These are phyloP conservation scores for Seriola aureovittata DNA, from an alignment of 2,113 vertebrate species.

Conservation along the genomic window DNA sequence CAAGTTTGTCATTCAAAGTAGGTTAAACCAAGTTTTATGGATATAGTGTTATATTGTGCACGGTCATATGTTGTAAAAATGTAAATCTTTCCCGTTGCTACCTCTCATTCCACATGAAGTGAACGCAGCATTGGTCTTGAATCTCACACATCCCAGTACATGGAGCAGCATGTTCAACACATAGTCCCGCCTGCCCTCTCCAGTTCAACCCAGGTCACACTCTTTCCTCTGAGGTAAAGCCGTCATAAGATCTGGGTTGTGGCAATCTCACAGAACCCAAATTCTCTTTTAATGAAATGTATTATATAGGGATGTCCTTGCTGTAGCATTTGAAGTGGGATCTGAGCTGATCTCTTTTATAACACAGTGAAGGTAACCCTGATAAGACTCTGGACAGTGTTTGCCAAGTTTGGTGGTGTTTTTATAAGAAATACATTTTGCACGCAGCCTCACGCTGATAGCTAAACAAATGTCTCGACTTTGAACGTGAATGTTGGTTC, in stretches of 20 bases:
- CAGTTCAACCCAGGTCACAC: not conserved
- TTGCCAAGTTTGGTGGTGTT: not conserved
- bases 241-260: conserved; percentile 1
- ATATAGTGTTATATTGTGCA: not conserved
- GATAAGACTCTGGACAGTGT: not conserved
- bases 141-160: not conserved
- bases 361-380: conserved; percentile 19
- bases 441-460: not conserved
- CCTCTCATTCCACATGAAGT: conserved; percentile 26
- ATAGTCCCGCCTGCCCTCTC: not conserved
- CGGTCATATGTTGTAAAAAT: not conserved
- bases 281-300: conserved; percentile 64
- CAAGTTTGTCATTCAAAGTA: too few species aligned
- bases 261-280: conserved; percentile 20
- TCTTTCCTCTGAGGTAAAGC: conserved; percentile 27
- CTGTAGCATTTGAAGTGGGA: conserved; percentile 14
- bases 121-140: not conserved
- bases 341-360: conserved; percentile 10
- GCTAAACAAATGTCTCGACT: not conserved
- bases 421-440: not conserved
- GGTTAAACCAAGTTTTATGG: too few species aligned
- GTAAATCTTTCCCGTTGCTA: not conserved
- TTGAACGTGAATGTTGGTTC: not conserved
- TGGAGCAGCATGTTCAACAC: not conserved
- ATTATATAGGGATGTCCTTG: conserved; percentile 1